A percentile compares a stretch with the other conserved stretches of the same genome.
Conservation (phyloP, 2,113 vertebrate genomes). For the Todiramphus saurophagus region DNA sequence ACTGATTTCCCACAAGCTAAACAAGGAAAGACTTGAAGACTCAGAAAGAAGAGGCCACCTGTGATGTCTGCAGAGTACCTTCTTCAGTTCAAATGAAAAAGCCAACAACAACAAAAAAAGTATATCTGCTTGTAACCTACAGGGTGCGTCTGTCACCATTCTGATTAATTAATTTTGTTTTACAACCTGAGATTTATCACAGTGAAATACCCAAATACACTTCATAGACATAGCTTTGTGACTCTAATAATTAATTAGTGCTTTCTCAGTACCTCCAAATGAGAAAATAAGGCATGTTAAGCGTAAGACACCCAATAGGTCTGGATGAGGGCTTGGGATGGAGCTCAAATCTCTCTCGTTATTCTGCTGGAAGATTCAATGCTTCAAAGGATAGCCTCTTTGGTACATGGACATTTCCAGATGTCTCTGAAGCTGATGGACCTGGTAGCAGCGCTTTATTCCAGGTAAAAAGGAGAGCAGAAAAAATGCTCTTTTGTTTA, state of each 20-base stretch:
- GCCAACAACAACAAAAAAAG: fast-evolving
- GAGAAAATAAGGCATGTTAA: background rate
- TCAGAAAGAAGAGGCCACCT: background rate
- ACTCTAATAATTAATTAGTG: background rate
- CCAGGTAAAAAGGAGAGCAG: background rate
- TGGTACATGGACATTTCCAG: background rate
- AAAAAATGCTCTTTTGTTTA: background rate
- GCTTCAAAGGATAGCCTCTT: background rate
- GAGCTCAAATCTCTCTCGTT: background rate
- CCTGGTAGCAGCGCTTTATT: background rate
- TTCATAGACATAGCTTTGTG: background rate
- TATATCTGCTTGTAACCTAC: background rate
- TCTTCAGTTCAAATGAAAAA: background rate
- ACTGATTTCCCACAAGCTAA: background rate
- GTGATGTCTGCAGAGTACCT: background rate
- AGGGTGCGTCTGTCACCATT: background rate
- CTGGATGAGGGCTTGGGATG: background rate
- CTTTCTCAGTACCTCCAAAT: background rate
- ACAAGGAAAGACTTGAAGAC: background rate
- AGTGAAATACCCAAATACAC: background rate
- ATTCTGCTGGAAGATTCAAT: background rate
- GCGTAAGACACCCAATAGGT: background rate
- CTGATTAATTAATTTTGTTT: background rate
- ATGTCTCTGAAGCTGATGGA: background rate
- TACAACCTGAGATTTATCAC: background rate